phyloP scores from a whole-genome alignment of 2,888 invertebrate species.

The Serripes groenlandicus region DNA sequence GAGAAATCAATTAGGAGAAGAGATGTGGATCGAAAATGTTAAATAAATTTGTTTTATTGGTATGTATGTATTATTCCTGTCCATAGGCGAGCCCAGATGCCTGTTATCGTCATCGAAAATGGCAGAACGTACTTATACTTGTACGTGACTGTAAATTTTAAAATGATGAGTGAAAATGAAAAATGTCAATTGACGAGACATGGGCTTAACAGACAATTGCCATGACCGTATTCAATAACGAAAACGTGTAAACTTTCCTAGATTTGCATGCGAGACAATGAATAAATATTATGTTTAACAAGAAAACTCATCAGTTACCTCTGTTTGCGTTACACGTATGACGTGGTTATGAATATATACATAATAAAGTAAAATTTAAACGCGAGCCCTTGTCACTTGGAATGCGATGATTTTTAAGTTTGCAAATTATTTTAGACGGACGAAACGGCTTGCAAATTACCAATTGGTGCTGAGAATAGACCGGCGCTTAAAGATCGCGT shows the following conservation, averaged over 20 bases:
- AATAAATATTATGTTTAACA: conserved; percentile 40
- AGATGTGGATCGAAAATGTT: conserved; percentile 28
- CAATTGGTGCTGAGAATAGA: conserved; percentile 50
- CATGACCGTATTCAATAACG: conserved; percentile 6
- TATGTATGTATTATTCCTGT: conserved; percentile 29
- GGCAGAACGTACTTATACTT: conserved; percentile 7
- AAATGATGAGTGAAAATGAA: neutral
- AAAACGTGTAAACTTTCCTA: conserved; percentile 15
- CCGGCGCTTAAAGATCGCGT: conserved; percentile 53
- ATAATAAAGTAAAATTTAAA: conserved; percentile 52
- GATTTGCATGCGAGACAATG: conserved; percentile 35
- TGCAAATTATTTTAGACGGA: conserved; percentile 50
- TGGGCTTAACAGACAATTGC: conserved; percentile 12
- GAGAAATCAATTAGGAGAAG: conserved; percentile 54
- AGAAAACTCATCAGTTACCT: conserved; percentile 48
- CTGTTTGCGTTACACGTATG: conserved; percentile 26
- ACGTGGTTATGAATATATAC: conserved; percentile 63
- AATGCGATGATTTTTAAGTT: conserved; percentile 47
- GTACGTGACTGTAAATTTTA: conserved; percentile 18
- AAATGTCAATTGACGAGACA: conserved; percentile 19
- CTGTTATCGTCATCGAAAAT: conserved; percentile 1
- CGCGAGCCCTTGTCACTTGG: conserved; percentile 34
- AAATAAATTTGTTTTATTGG: conserved; percentile 45
- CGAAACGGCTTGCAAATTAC: conserved; percentile 61
- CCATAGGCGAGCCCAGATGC: conserved; percentile 16